Base-by-base conservation (phyloP, 2,888 invertebrate species). In the Rapana venosa region DNA sequence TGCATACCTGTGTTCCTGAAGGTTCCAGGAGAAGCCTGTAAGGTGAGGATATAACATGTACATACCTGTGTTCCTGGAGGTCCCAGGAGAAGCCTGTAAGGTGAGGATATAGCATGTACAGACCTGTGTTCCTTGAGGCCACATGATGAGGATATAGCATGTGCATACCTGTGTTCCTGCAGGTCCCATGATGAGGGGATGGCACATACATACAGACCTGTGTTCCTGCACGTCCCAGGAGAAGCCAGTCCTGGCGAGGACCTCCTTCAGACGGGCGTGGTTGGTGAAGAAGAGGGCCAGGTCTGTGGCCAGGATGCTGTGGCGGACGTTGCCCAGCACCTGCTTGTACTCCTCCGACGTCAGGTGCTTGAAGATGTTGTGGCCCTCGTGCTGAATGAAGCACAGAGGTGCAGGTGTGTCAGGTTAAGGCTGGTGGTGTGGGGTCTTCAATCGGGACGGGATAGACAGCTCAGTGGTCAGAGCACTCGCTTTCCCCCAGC, bases 271-370 rank as follows among this genome's bases (percentile, higher is more conserved):
- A 92, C 97, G 97, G 0, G 97, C 97, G 94, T 97, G 97, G 96
- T 98, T 98, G 0, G 97, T 97, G 94, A 98, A 98, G 96, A 98
- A 98, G 0, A 97, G 96, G 0, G 98, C 98, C 93, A 98, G 96
- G 95, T 98, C 98, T 0, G 98, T 98, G 0, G 98, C 98, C 87
- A 98, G 96, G 93, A 98, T 98, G 95, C 98, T 98, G 93, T 98
- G 98, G 93, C 98, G 97, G 88, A 98, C 97, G 90, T 97, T 97
- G 70, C 97, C 97, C 88, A 98, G 95, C 1, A 98, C 97, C 96
- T 98, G 97, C 66, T 98, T 98, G 96, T 98, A 98, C 92, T 98
- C 98, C 47, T 97, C 97, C 90, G 97, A 97, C 6, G 97, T 97
- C 66, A 98, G 96, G 94, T 97, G 97, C 61, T 97, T 97, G 96